Evolutionary conservation across 2,797 vertebrate genomes (phyloP).

Genomic region (Triplophysa yarkandensis): DNA sequence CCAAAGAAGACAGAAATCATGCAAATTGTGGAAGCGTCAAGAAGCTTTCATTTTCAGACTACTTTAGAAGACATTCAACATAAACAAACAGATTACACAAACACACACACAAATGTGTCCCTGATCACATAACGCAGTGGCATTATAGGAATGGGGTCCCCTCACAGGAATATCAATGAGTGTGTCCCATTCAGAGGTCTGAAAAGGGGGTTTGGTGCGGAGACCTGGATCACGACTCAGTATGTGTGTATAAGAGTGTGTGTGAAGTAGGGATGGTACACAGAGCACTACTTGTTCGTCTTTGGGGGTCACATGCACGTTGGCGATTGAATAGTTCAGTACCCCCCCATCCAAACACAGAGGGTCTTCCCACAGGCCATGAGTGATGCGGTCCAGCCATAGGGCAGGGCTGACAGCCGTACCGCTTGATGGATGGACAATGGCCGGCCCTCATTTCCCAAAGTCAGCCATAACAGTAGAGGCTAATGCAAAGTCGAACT

Average conservation of each 20-base stretch:
- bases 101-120: conserved; percentile 16
- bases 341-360: conserved; percentile 36
- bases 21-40: not conserved
- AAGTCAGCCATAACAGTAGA: conserved; percentile 33
- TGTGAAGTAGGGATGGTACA: conserved; percentile 37
- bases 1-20: not conserved
- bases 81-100: conserved; percentile 42
- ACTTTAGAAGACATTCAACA: too few species aligned
- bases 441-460: conserved; percentile 33
- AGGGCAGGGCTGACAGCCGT: conserved; percentile 28
- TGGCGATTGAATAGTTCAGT: conserved; percentile 36
- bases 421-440: conserved; percentile 47
- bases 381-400: conserved; percentile 26
- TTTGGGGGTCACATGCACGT: conserved; percentile 42
- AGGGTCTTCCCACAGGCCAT: conserved; percentile 31
- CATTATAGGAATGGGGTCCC: conserved; percentile 72
- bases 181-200: conserved; percentile 75
- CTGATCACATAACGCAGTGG: conserved; percentile 66
- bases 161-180: conserved; percentile 84
- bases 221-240: conserved; percentile 66
- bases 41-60: not conserved
- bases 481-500: conserved; percentile 40
- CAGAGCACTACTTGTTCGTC: conserved; percentile 55
- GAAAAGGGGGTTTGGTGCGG: conserved; percentile 77
- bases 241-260: conserved; percentile 39